phyloP scores from a whole-genome alignment of 2,113 vertebrate species.

The Alethe castanea region DNA sequence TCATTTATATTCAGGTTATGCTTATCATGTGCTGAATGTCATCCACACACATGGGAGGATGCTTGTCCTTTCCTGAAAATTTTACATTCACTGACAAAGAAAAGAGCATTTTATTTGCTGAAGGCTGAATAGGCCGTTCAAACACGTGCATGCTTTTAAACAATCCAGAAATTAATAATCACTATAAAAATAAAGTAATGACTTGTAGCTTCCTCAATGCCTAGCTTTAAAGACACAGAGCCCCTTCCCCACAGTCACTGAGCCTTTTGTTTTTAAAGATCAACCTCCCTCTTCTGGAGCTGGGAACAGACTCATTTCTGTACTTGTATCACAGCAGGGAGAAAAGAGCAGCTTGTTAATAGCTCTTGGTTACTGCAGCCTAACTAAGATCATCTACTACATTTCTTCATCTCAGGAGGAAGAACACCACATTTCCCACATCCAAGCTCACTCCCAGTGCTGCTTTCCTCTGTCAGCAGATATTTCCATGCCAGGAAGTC shows the following conservation, averaged over 20 bases:
- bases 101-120: background rate
- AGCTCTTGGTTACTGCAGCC: background rate
- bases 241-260: background rate
- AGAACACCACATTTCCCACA: background rate
- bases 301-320: background rate
- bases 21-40: background rate
- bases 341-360: background rate
- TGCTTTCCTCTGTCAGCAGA: background rate
- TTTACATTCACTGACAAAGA: background rate
- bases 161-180: background rate
- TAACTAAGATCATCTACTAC: background rate
- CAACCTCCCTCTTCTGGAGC: background rate
- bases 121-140: background rate
- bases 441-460: background rate
- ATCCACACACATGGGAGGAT: background rate
- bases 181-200: constrained; percentile 2
- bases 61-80: background rate
- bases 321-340: background rate
- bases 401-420: background rate
- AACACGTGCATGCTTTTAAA: background rate
- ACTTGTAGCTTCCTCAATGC: background rate
- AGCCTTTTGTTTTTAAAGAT: background rate
- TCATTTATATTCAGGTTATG: background rate
- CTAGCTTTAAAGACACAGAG: background rate
- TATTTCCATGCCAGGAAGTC: background rate